A percentile compares a stretch with the other conserved stretches of the same genome.
Conservation (phyloP, 2,888 invertebrate genomes). For the Tipula lateralis region DNA sequence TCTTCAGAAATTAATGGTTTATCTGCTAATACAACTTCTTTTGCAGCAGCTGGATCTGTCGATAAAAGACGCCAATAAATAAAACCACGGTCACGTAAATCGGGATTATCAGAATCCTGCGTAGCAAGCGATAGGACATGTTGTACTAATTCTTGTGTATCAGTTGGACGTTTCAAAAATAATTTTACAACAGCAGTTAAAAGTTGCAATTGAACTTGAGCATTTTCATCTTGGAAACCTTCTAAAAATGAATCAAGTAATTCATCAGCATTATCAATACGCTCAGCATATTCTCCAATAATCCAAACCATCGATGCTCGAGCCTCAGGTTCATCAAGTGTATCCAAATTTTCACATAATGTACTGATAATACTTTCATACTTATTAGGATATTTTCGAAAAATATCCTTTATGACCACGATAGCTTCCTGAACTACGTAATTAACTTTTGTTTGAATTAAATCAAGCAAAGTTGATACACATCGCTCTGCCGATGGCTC, state of each 20-base stretch:
- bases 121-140: conserved; percentile 87
- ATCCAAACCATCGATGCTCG: conserved; percentile 95
- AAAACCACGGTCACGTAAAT: conserved; percentile 95
- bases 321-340: conserved; percentile 97
- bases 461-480: conserved; percentile 92
- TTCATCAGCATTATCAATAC: conserved; percentile 99
- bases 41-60: conserved; percentile 98
- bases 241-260: conserved; percentile 96
- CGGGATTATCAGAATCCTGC: conserved; percentile 95
- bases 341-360: conserved; percentile 96
- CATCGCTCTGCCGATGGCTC: conserved; percentile 98
- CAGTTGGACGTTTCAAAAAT: conserved; percentile 95
- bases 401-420: conserved; percentile 97
- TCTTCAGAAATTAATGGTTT: conserved; percentile 99
- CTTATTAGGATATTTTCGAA: conserved; percentile 97
- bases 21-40: conserved; percentile 97
- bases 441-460: conserved; percentile 99
- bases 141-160: conserved; percentile 97
- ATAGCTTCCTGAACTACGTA: conserved; percentile 99
- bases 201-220: conserved; percentile 93
- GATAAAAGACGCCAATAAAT: conserved; percentile 98
- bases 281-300: conserved; percentile 96
- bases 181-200: conserved; percentile 97
- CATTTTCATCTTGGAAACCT: conserved; percentile 95
- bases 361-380: conserved; percentile 99